A percentile compares a stretch with the other conserved stretches of the same genome.
Conservation (phyloP, 2,888 invertebrate species). For the Clusia tigrina region DNA sequence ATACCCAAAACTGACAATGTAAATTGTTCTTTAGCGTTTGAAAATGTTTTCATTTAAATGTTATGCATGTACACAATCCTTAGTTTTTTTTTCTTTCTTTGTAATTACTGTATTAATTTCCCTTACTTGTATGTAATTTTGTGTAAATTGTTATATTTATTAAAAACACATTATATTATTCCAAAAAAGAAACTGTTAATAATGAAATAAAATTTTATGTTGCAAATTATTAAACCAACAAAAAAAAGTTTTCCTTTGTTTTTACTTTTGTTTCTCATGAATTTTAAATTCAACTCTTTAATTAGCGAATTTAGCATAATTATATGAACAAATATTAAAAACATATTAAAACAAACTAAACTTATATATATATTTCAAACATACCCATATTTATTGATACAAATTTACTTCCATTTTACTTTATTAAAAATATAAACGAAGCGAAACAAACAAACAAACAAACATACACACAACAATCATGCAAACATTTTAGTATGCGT, state of each 20-base stretch:
- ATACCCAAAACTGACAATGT: neutral
- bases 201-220: neutral
- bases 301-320: constrained; percentile 2
- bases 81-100: no score
- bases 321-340: neutral
- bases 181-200: neutral
- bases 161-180: neutral
- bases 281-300: neutral
- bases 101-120: constrained; percentile 5
- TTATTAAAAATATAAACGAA: neutral
- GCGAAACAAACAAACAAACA: neutral
- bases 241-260: neutral
- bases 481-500: neutral
- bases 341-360: neutral
- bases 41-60: neutral
- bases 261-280: neutral
- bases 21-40: constrained; percentile 7
- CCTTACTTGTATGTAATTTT: neutral
- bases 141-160: constrained; percentile 4
- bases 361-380: neutral
- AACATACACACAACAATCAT: constrained; percentile 3
- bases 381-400: neutral
- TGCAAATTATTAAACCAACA: neutral
- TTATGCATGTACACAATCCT: no score
- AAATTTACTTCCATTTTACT: constrained; percentile 10